Evolutionary conservation across 92 coral and sea anemone species (phyloP), one percentile per base, ranked within the genome.

Genomic region (Chrysogorgia sp.): DNA sequence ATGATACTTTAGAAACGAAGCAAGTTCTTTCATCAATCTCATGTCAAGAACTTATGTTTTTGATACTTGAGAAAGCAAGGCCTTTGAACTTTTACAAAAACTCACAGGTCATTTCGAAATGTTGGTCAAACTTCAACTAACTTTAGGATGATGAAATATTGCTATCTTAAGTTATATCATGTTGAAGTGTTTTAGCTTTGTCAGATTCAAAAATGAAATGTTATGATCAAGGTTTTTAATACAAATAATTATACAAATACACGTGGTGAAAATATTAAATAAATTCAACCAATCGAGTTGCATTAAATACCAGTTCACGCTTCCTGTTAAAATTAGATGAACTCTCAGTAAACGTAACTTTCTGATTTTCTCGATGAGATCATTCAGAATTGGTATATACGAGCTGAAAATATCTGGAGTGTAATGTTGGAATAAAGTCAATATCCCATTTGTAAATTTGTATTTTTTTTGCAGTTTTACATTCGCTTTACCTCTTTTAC

Each of bases 221-320:
- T n/a, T n/a, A n/a, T n/a, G n/a, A n/a, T n/a, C n/a, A n/a, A n/a
- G 63, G 17, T 53, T 72, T 72, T 56, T 34, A 31, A 24, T 15
- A 22, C 10, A 72, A 53, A 43, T 53, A n/a, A n/a, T n/a, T n/a
- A 72, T 72, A 59, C 79, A 72, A 48, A 53, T 10, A 56, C 79
- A 72, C 79, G 79, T 72, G 79, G 79, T 72, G 48, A 56, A 55
- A 55, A 53, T 53, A 53, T 72, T 40, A 30, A 56, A 53, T 33
- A 17, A 56, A 30, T 34, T 53, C 12, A 56, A 56, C 34, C 15
- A 28, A 53, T 23, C 65, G 49, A 26, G 34, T 72, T 50, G 48
- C 3, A 17, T 55, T 72, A 34, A 12, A 72, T 21, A 31, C 65
- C 79, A 72, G 62, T 34, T 37, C 56, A 31, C 25, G 53, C 30